Base-by-base conservation (phyloP, 2,113 vertebrate species). In the Pseudorhombus dupliciocellatus region DNA sequence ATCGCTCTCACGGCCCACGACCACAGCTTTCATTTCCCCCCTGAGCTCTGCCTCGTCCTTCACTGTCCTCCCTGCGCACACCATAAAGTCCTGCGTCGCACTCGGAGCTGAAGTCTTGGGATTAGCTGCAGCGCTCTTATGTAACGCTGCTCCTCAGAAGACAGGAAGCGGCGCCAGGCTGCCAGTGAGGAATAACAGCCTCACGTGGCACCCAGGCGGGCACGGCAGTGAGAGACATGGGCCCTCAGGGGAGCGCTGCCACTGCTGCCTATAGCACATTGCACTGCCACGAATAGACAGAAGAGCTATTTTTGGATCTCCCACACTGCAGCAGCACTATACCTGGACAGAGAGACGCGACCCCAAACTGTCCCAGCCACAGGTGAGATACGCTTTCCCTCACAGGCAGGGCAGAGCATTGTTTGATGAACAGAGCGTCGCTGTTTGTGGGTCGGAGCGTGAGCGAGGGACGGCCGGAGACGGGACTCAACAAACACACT, bases 51-150 rank as follows among this genome's bases (percentile, higher is more conserved):
- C 50, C 18, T 16, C 75, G 78, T 75, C 83, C 80, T 85, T 88
- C 79, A 22, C 67, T 58, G 70, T 83, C 85, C 84, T 87, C 57
- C 77, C 62, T 22, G 16, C 67, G 37, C 30, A 2, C 44, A 66
- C 56, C 20, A n/a, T 8, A 24, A 24, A 61, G 37, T 44, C 64
- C 22, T 64, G 58, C 62, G 69, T 73, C 46, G 54, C 73, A 61
- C 68, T 53, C 20, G 15, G 62, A 71, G 24, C 69, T 87, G 14
- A 79, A 80, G 66, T 70, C 15, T 30, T 65, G 58, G 77, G 83
- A 90, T 91, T 84, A 91, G 59, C 76, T 69, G 86, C 80, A 77
- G 79, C 65, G 25, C 70, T 75, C 64, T 91, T 90, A 90, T 60
- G 69, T 83, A 91, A 92, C 79, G 25, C 34, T 0, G 52, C 77